phyloP scores from a whole-genome alignment of 1,140 invertebrate genomes.

The Drosophila ambigua region DNA sequence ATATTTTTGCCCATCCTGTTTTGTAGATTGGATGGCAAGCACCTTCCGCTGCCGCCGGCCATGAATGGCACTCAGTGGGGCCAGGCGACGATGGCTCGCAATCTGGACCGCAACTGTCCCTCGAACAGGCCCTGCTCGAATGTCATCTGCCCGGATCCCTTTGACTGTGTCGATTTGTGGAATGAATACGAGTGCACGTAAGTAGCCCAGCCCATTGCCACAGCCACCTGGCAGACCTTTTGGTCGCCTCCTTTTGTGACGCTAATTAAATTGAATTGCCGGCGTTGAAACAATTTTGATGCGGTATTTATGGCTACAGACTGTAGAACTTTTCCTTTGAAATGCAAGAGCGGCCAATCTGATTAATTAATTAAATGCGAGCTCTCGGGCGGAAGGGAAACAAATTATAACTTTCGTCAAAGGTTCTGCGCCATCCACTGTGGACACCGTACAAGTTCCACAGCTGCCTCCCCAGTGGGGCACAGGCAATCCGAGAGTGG shows the following conservation, averaged over 20 bases:
- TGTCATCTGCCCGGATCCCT: conserved; percentile 86
- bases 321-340: no score
- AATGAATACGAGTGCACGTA: conserved; percentile 89
- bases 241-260: no score
- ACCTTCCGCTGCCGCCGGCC: conserved; percentile 87
- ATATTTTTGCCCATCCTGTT: conserved; percentile 66
- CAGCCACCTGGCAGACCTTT: background rate
- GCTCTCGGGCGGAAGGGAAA: background rate
- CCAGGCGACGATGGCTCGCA: conserved; percentile 85
- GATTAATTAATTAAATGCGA: no score
- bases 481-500: background rate
- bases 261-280: no score
- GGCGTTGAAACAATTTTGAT: no score
- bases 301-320: no score
- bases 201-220: conserved; percentile 65
- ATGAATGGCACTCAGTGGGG: conserved; percentile 88
- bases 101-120: conserved; percentile 85
- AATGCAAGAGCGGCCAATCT: no score
- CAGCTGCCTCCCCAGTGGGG: background rate
- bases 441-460: no score
- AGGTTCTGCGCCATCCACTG: no score
- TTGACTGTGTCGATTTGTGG: conserved; percentile 89
- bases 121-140: conserved; percentile 87
- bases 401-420: conserved; percentile 3
- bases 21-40: conserved; percentile 86